Conservation (phyloP, 2,113 vertebrate species). For the Malaclemys terrapin region DNA sequence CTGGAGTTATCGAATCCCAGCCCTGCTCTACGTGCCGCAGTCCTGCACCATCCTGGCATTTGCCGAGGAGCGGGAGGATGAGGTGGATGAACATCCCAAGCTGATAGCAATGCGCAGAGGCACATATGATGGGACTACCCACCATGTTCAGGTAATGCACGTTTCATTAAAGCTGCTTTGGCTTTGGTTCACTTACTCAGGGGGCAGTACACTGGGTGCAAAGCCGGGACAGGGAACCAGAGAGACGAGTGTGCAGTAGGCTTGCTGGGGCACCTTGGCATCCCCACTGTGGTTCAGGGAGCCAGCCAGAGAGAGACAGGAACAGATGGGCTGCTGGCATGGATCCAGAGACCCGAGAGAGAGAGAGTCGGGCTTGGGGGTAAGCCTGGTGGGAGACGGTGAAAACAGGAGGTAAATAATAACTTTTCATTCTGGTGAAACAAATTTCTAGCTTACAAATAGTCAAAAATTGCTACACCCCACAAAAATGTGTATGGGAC, state of each 20-base stretch:
- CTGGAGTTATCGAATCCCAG: conserved; percentile 74
- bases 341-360: background rate
- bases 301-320: background rate
- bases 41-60: conserved; percentile 77
- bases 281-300: background rate
- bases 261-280: background rate
- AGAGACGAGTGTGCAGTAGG: background rate
- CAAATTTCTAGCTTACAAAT: conserved; percentile 9
- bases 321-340: too few relatives aligned
- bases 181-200: background rate
- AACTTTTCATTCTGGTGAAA: background rate
- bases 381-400: background rate
- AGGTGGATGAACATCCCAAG: conserved; percentile 68
- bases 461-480: conserved; percentile 13
- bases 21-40: conserved; percentile 74
- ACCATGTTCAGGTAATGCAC: conserved; percentile 28
- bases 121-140: fast-evolving
- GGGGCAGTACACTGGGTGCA: background rate
- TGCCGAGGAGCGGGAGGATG: conserved; percentile 49
- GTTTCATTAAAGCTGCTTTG: background rate
- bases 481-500: background rate
- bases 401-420: background rate
- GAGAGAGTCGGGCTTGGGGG: background rate
- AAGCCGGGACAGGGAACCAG: background rate
- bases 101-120: conserved; percentile 73